These are phyloP conservation scores for Sebastolobus alascanus DNA, from an alignment of 2,797 vertebrate genomes.

Conservation along the genomic window DNA sequence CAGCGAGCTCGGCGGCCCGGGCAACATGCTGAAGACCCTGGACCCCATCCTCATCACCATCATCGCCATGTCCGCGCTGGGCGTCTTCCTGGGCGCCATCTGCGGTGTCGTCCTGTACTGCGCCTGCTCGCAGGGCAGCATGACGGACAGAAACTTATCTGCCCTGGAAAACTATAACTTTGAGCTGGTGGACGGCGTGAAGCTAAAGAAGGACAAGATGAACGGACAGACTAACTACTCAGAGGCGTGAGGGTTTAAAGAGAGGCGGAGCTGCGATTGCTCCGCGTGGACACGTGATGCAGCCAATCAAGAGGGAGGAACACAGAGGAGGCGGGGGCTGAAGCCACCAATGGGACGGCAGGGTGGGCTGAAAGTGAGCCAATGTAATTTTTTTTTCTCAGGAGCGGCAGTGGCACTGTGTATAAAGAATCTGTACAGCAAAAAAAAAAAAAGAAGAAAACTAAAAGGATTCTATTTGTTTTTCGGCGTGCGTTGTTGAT, in stretches of 20 bases:
- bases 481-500: constrained; percentile 73
- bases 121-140: constrained; percentile 94
- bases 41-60: constrained; percentile 99
- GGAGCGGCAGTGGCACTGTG: constrained; percentile 96
- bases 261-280: constrained; percentile 37
- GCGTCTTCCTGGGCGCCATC: constrained; percentile 95
- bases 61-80: constrained; percentile 96
- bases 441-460: constrained; percentile 78
- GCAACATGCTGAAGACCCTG: constrained; percentile 95
- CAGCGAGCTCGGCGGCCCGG: constrained; percentile 84
- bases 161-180: constrained; percentile 99
- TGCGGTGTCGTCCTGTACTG: constrained; percentile 98
- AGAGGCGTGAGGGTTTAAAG: constrained; percentile 89
- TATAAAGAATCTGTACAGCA: constrained; percentile 88
- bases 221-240: constrained; percentile 96
- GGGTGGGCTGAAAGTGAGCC: constrained; percentile 79
- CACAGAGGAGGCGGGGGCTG: constrained; percentile 64
- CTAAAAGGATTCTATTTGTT: constrained; percentile 87
- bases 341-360: constrained; percentile 71
- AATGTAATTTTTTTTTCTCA: constrained; percentile 94
- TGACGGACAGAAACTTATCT: constrained; percentile 97
- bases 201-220: constrained; percentile 99
- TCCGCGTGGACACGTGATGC: constrained; percentile 58
- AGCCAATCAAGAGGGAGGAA: constrained; percentile 67
- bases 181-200: constrained; percentile 97